Percentiles rank a stretch among this genome's conserved stretches.
Conservation (phyloP, 1,140 invertebrate species). For the Choristoneura fumiferana region DNA sequence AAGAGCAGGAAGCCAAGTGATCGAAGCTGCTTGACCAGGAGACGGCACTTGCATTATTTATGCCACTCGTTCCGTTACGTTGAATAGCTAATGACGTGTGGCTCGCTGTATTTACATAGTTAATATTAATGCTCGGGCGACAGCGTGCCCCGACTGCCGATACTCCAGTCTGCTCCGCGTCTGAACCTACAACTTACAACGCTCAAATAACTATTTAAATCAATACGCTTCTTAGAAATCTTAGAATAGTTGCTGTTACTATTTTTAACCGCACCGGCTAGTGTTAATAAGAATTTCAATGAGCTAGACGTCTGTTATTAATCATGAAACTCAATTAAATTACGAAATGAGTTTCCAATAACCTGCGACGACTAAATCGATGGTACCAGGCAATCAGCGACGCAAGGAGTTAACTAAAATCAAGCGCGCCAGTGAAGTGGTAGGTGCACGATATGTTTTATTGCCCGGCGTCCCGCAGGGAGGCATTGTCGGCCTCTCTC, state of each 20-base stretch:
- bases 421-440: not conserved
- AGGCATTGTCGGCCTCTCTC: conserved; percentile 6
- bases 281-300: conserved; percentile 14
- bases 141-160: conserved; percentile 24
- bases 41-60: conserved; percentile 67
- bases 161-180: conserved; percentile 46
- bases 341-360: conserved; percentile 12
- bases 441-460: conserved; percentile 16
- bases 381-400: conserved; percentile 1
- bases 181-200: conserved; percentile 27
- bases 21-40: conserved; percentile 19
- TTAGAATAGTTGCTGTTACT: not conserved
- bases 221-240: conserved; percentile 7
- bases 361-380: too few relatives aligned
- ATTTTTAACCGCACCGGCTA: not conserved
- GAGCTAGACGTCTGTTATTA: not conserved
- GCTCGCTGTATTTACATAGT: conserved; percentile 60
- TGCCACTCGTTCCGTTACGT: conserved; percentile 64
- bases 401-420: not conserved
- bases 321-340: not conserved
- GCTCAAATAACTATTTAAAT: conserved; percentile 14
- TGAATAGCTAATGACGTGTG: conserved; percentile 68
- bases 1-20: conserved; percentile 34
- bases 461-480: conserved; percentile 15
- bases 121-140: conserved; percentile 61